phyloP scores from a whole-genome alignment of 2,888 invertebrate genomes.

The Acleris literana region DNA sequence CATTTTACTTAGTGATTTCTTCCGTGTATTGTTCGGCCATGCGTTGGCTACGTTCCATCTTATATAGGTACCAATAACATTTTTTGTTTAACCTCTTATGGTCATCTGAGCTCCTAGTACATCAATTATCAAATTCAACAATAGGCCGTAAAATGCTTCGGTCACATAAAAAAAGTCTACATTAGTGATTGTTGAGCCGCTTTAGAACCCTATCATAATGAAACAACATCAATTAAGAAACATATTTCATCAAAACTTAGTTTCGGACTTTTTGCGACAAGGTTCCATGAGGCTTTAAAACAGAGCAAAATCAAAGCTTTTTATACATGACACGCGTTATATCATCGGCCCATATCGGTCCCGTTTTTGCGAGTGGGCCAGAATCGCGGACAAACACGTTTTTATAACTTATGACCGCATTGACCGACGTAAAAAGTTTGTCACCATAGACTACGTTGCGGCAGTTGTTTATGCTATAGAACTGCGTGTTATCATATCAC shows the following conservation, averaged over 20 bases:
- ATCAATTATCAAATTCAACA: constrained; percentile 12
- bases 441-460: constrained; percentile 10
- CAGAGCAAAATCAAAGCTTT: no score
- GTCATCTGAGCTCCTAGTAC: constrained; percentile 10
- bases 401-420: constrained; percentile 32
- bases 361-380: constrained; percentile 35
- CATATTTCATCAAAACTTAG: no score
- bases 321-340: constrained; percentile 38
- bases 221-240: no score
- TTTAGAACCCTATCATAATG: no score
- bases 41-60: not conserved
- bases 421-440: constrained; percentile 30
- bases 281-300: no score
- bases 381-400: constrained; percentile 28
- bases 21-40: no score
- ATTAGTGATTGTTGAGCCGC: no score
- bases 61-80: constrained; percentile 1
- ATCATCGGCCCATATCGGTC: constrained; percentile 52
- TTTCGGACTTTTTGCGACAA: no score
- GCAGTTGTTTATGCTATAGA: not conserved
- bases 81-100: constrained; percentile 7
- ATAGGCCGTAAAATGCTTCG: constrained; percentile 8
- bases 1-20: no score
- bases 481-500: not conserved
- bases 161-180: no score